Percentiles rank a stretch among this genome's conserved stretches.
These are phyloP conservation scores for Zosterops lateralis DNA, from an alignment of 2,113 vertebrate species.

Conservation along the genomic window DNA sequence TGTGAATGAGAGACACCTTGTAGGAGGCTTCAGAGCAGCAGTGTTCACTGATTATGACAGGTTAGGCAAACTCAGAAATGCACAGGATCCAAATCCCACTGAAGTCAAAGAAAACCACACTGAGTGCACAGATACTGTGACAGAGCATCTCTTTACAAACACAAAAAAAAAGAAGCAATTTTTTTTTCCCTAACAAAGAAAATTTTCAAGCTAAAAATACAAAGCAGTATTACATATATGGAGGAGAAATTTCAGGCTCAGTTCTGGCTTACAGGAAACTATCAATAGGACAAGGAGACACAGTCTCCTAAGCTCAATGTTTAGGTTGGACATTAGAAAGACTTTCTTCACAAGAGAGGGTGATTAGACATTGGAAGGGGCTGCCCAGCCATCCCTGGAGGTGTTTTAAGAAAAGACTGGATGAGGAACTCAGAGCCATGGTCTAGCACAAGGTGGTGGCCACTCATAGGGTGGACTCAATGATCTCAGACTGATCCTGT, in stretches of 20 bases:
- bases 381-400: neutral
- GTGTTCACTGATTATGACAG: neutral
- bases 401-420: neutral
- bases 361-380: neutral
- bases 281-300: neutral
- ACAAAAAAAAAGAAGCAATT: neutral
- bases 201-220: neutral
- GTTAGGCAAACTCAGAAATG: neutral
- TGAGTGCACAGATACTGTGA: neutral
- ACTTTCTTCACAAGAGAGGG: neutral
- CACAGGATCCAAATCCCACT: neutral
- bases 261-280: neutral
- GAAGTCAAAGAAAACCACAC: neutral
- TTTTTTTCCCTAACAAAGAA: neutral
- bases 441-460: neutral
- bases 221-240: neutral
- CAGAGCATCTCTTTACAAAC: neutral
- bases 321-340: neutral
- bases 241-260: neutral
- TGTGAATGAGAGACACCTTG: neutral
- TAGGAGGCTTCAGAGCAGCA: neutral
- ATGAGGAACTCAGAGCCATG: neutral
- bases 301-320: neutral
- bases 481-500: neutral
- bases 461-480: fast-evolving